Base-by-base conservation (phyloP, 2,797 vertebrate genomes). In the Buceros bicornis region DNA sequence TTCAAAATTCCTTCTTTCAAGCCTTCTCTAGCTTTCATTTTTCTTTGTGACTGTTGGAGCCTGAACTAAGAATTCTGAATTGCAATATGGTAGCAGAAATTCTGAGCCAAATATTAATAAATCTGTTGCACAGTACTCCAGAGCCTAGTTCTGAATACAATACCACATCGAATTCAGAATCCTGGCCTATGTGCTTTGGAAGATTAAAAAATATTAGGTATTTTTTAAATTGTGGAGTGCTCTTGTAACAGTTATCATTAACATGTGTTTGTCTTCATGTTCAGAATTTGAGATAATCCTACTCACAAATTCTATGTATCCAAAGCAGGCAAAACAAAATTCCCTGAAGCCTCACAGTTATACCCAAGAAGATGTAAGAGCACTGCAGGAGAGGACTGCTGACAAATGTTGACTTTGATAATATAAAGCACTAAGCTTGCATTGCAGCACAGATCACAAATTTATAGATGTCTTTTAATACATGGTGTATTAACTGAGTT, bases 201-300 rank as follows among this genome's bases (percentile, higher is more conserved):
- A 48, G 31, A 56, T 8, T 42, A 0, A 56, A 42, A 80, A 40
- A 42, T 28, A 6, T 6, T 35, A 20, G 17, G 2, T 17, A 4
- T n/a, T 11, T 33, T 66, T 53, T 18, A 10, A 60, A 12, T 21
- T 29, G 24, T 26, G 3, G n/a, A 21, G 28, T 61, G 13, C 3
- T 80, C 25, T 56, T 73, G 2, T 20, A 66, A 14, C 11, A 7
- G 26, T 51, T 33, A 18, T 66, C 3, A 51, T 74, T 19, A 70
- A 19, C 0, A 3, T n/a, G 15, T 1, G 11, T 56, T 58, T 71
- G 37, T 9, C 2, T 8, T 45, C 14, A 5, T 54, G 20, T 45
- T 58, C 54, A 48, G 22, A 22, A 26, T 58, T 48, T 73, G n/a
- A 56, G 47, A 60, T 7, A 33, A 45, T 64, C 14, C 21, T 40